These are phyloP conservation scores for Muscicapa comitata DNA, from an alignment of 2,797 vertebrate genomes.

Conservation along the genomic window DNA sequence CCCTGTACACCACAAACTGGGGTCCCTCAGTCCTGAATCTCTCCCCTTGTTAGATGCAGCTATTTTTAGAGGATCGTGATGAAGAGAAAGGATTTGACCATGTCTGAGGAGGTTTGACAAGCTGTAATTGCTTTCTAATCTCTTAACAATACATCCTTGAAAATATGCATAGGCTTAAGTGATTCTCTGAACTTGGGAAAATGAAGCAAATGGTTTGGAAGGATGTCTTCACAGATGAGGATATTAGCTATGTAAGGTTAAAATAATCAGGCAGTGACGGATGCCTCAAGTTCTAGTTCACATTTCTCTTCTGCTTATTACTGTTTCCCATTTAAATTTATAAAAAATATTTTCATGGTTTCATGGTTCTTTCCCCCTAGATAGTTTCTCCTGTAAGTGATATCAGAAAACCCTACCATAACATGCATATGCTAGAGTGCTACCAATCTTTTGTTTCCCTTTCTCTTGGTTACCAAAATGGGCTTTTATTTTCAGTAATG, in stretches of 20 bases:
- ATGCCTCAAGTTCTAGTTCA: background rate
- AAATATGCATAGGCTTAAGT: slow-evolving; percentile 32
- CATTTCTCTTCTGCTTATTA: background rate
- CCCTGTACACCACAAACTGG: background rate
- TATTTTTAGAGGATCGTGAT: slow-evolving; percentile 5
- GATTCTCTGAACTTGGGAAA: background rate
- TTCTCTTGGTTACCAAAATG: background rate
- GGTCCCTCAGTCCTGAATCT: background rate
- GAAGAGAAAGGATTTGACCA: slow-evolving; percentile 42
- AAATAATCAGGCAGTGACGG: background rate
- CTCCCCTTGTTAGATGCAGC: background rate
- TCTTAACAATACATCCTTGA: slow-evolving; percentile 42
- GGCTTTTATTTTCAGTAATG: slow-evolving; percentile 26
- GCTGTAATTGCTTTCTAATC: slow-evolving; percentile 59
- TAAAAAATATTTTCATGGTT: background rate
- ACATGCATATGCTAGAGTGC: background rate
- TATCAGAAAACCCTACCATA: background rate
- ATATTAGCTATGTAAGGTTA: background rate
- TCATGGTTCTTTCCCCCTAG: background rate
- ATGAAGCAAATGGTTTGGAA: background rate
- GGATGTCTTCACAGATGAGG: background rate
- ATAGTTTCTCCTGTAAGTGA: background rate
- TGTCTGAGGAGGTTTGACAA: slow-evolving; percentile 43
- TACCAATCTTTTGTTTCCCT: background rate
- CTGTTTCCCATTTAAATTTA: background rate